phyloP scores from a whole-genome alignment of 2,888 invertebrate species.

The Neoitamus cyanurus region DNA sequence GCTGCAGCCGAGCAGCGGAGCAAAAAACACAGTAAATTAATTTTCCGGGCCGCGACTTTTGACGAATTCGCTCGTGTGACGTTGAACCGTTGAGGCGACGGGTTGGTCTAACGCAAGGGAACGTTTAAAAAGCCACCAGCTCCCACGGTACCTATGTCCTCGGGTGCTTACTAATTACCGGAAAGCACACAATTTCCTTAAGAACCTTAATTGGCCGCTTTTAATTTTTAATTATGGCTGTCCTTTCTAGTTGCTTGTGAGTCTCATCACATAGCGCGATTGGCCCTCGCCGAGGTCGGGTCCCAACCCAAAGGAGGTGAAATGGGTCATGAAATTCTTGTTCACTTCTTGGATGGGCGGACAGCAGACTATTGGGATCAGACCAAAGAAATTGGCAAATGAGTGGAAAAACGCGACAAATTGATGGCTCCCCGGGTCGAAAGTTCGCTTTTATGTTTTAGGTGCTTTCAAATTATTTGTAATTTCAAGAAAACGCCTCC shows the following conservation, averaged over 20 bases:
- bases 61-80: neutral
- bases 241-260: constrained; percentile 17
- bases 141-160: neutral
- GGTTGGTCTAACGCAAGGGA: neutral
- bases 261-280: neutral
- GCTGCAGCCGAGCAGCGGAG: neutral
- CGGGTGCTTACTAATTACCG: constrained; percentile 10
- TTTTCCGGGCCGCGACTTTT: neutral
- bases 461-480: neutral
- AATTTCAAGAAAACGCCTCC: neutral
- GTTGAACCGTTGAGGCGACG: neutral
- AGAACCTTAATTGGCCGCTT: constrained; percentile 21
- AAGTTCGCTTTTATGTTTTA: neutral
- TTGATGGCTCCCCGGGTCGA: neutral
- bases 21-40: neutral
- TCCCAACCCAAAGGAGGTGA: neutral
- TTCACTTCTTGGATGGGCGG: neutral
- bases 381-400: neutral
- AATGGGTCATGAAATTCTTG: neutral
- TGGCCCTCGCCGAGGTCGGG: neutral
- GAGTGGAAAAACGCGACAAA: neutral
- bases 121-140: neutral
- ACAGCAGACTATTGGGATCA: neutral
- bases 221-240: constrained; percentile 32
- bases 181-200: constrained; percentile 21